Base-by-base conservation (phyloP, 2,888 invertebrate genomes). In the Tupiocoris notatus region DNA sequence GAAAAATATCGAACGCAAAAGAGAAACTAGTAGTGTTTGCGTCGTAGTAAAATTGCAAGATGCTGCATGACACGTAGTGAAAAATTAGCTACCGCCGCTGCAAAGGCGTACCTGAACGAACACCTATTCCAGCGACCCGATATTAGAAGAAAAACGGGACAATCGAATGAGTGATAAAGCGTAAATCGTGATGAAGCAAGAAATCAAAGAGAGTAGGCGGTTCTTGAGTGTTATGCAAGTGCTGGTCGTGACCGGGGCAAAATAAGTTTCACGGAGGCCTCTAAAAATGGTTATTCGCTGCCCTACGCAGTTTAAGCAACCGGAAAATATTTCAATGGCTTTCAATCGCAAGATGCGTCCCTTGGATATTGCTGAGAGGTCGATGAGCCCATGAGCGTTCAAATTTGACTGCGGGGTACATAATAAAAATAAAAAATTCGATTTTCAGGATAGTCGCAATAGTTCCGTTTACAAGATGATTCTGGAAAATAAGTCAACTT, bases 161-260 rank as follows among this genome's bases (percentile, higher is more conserved):
- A 39, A 39, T 39, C 39, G 39, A 39, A 39, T 39, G 39, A 39
- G 39, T 39, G 39, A 39, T 16, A 67, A 3, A 67, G 56, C 67
- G 20, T 67, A 21, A 54, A 67, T 57, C 67, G 67, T 67, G 67
- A 67, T 67, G 57, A 54, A 57, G 67, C 67, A 67, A 67, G 67
- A 67, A 67, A 67, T 67, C 67, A 57, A 22, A 0, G 57, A 16
- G 56, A 56, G 67, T 67, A 57, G 67, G 67, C 67, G 67, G n/a
- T n/a, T 59, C 59, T 39, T 39, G 25, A 39, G 22, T 21, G 54
- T 67, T 57, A 67, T 56, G 67, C 56, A 67, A 67, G 22, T 18
- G 59, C 6, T 17, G 20, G 21, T 67, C 67, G 67, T 67, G 67
- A 67, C 67, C 57, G 67, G 67, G 18, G 21, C 67, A 67, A 59